Evolutionary conservation across 2,113 vertebrate genomes (phyloP).

Genomic region (Strix aluco): DNA sequence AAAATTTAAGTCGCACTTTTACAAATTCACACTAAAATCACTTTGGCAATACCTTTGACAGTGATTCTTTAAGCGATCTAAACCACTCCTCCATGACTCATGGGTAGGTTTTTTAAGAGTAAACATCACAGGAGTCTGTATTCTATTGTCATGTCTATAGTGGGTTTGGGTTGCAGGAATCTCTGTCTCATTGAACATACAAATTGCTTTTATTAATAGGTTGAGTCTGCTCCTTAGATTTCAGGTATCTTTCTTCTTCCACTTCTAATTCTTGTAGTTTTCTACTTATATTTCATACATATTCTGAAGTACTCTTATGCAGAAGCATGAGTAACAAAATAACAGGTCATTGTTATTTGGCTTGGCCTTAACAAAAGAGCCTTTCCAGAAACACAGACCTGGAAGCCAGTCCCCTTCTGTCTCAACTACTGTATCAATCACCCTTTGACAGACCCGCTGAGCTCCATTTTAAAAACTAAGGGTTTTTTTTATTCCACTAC

Average conservation of each 20-base stretch:
- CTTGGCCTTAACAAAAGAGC: not conserved
- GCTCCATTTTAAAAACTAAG: not conserved
- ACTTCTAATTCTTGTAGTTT: not conserved
- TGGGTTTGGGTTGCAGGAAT: not conserved
- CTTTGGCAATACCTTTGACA: too few relatives aligned
- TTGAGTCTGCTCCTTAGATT: not conserved
- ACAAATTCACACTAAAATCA: too few relatives aligned
- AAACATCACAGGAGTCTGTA: not conserved
- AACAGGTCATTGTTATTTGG: not conserved
- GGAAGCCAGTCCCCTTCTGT: not conserved
- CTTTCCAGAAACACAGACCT: not conserved
- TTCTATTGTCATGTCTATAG: rapidly evolving
- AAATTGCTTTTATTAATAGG: not conserved
- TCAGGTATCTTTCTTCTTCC: not conserved
- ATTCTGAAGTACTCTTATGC: not conserved
- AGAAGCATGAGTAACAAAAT: not conserved
- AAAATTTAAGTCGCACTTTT: too few relatives aligned
- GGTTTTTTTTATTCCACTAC: not conserved
- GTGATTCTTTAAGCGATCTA: too few relatives aligned
- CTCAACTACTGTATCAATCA: not conserved
- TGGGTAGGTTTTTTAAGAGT: not conserved
- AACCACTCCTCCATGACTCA: too few relatives aligned
- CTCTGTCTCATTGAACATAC: not conserved
- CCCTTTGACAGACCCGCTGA: not conserved
- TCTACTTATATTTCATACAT: not conserved